These are phyloP conservation scores for Delichon dasypus DNA, from an alignment of 2,797 vertebrate genomes.

Conservation along the genomic window DNA sequence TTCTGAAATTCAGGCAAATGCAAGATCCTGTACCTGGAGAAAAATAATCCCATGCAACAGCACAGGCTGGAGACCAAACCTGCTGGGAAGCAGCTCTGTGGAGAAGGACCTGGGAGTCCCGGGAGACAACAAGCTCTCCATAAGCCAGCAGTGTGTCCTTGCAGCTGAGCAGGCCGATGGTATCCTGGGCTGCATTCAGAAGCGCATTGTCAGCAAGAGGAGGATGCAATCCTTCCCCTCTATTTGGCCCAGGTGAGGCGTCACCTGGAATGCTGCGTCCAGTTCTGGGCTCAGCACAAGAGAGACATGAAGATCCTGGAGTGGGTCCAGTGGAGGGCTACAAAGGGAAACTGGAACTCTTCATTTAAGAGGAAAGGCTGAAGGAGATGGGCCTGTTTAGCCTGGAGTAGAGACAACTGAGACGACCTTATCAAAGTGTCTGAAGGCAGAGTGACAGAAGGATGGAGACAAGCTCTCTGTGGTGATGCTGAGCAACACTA, in stretches of 20 bases:
- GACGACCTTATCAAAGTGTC: not conserved
- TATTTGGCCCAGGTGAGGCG: accelerated
- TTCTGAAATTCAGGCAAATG: not conserved
- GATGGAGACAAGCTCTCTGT: not conserved
- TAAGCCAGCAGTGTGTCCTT: not conserved
- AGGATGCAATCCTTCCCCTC: not conserved
- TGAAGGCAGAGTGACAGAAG: not conserved
- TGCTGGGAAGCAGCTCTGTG: not conserved
- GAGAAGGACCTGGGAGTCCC: not conserved
- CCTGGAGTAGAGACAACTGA: not conserved
- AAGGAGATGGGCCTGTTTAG: not conserved
- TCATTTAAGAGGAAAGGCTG: no score
- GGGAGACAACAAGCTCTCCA: not conserved
- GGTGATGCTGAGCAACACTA: accelerated
- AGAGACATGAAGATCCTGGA: not conserved
- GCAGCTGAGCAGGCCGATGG: not conserved
- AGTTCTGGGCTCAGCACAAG: not conserved
- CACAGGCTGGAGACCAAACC: not conserved
- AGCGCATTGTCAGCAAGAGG: no score
- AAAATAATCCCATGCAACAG: not conserved
- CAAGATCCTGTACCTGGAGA: not conserved
- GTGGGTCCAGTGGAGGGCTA: not conserved
- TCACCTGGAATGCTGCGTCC: not conserved
- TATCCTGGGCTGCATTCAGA: not conserved
- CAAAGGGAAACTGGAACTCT: not conserved